Percentiles rank a stretch among this genome's conserved stretches.
These are phyloP conservation scores for Leptopilina myrica DNA, from an alignment of 2,888 invertebrate genomes.

Conservation along the genomic window DNA sequence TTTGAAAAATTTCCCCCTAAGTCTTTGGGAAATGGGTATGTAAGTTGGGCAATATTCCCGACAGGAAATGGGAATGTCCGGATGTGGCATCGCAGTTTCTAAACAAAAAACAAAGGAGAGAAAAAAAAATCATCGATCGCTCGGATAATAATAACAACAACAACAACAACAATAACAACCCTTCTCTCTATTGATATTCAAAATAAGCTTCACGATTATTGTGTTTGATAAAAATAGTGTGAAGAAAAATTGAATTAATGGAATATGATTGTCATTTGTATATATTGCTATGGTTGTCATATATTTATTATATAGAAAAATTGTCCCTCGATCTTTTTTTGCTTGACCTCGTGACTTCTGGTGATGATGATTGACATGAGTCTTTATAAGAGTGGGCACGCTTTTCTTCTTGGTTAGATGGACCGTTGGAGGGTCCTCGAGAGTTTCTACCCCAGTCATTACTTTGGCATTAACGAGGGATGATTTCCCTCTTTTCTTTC, in stretches of 20 bases:
- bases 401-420: conserved; percentile 54
- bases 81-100: conserved; percentile 22
- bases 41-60: not conserved
- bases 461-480: conserved; percentile 73
- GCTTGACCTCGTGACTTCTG: conserved; percentile 46
- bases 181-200: not conserved
- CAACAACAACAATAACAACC: not conserved
- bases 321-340: conserved; percentile 48
- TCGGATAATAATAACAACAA: conserved; percentile 40
- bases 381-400: conserved; percentile 45
- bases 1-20: not conserved
- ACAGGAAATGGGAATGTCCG: conserved; percentile 20
- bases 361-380: conserved; percentile 62
- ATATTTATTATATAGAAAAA: conserved; percentile 40
- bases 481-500: conserved; percentile 63
- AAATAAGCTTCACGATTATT: conserved; percentile 49
- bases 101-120: not conserved
- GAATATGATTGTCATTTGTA: too few species aligned
- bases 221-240: conserved; percentile 58
- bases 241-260: not conserved
- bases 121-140: not conserved
- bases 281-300: conserved; percentile 31
- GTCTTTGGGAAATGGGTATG: conserved; percentile 2
- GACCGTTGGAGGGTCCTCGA: conserved; percentile 67
- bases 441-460: conserved; percentile 74